A percentile compares a stretch with the other conserved stretches of the same genome.
These are phyloP conservation scores for Anser brachyrhynchus DNA, from an alignment of 2,113 vertebrate species.

Conservation along the genomic window DNA sequence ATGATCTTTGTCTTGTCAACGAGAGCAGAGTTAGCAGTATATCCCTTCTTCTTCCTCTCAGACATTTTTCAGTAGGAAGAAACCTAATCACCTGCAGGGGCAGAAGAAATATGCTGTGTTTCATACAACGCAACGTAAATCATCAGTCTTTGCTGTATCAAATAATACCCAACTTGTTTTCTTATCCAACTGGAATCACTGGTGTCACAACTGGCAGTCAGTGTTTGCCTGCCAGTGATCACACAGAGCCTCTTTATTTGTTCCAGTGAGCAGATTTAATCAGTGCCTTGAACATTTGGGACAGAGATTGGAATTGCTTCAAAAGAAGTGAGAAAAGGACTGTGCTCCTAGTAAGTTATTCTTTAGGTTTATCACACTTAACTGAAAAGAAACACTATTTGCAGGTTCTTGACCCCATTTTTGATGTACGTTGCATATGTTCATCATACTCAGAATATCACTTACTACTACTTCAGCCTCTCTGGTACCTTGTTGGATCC, in stretches of 20 bases:
- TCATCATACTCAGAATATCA: background rate
- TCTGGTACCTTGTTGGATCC: background rate
- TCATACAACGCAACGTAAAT: background rate
- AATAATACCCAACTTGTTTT: background rate
- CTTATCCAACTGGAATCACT: background rate
- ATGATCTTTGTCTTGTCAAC: background rate
- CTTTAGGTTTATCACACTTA: background rate
- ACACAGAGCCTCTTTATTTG: background rate
- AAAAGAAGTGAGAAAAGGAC: background rate
- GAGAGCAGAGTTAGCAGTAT: background rate
- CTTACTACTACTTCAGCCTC: background rate
- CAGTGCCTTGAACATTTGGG: background rate
- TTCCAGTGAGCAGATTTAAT: background rate
- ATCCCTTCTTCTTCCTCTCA: background rate
- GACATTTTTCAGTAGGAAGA: background rate
- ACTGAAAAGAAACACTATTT: background rate
- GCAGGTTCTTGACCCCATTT: background rate
- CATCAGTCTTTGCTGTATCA: background rate
- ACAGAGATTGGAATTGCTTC: background rate
- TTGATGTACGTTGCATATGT: background rate
- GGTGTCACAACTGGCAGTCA: background rate
- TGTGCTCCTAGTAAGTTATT: background rate
- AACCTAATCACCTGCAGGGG: background rate
- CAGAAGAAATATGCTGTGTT: background rate
- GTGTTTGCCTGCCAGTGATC: background rate